Percentiles rank a stretch among this genome's conserved stretches.
These are phyloP conservation scores for Phyllotreta cruciferae DNA, from an alignment of 2,888 invertebrate species.

Conservation along the genomic window DNA sequence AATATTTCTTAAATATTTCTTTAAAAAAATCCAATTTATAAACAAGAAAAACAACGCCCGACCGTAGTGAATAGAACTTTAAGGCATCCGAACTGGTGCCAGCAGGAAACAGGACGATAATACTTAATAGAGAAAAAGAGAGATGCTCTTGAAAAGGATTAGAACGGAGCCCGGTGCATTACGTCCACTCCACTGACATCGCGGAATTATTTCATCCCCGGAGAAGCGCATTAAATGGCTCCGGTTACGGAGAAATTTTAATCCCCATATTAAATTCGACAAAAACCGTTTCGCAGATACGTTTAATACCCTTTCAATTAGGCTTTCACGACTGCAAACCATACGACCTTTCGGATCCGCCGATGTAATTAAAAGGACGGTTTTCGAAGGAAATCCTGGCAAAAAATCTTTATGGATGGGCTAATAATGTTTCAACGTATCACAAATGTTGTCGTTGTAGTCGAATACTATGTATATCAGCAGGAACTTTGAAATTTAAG, in stretches of 20 bases:
- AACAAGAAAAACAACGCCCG: slow-evolving; percentile 10
- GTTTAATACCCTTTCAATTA: slow-evolving; percentile 45
- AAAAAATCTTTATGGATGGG: slow-evolving; percentile 14
- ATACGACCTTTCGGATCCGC: slow-evolving; percentile 17
- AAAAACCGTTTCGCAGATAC: slow-evolving; percentile 41
- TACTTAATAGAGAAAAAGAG: slow-evolving; percentile 32
- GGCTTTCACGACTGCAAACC: slow-evolving; percentile 35
- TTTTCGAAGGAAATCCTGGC: slow-evolving; percentile 16
- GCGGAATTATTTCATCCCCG: slow-evolving; percentile 45
- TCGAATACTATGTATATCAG: not conserved
- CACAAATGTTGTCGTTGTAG: not conserved
- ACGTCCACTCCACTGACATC: slow-evolving; percentile 49
- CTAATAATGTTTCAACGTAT: slow-evolving; percentile 2
- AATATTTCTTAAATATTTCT: slow-evolving; percentile 4
- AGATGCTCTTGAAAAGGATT: slow-evolving; percentile 42
- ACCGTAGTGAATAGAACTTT: slow-evolving; percentile 20
- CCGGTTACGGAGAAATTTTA: slow-evolving; percentile 48
- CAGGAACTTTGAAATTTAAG: not conserved
- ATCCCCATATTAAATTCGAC: slow-evolving; percentile 47
- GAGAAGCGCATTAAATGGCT: slow-evolving; percentile 45
- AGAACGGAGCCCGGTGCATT: slow-evolving; percentile 41
- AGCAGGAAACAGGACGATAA: slow-evolving; percentile 13
- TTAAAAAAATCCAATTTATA: slow-evolving; percentile 11
- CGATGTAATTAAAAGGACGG: slow-evolving; percentile 30
- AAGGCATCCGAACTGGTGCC: slow-evolving; percentile 25